A percentile compares a stretch with the other conserved stretches of the same genome.
Conservation (phyloP, 2,797 vertebrate genomes). For the Gymnothorax reevesii region DNA sequence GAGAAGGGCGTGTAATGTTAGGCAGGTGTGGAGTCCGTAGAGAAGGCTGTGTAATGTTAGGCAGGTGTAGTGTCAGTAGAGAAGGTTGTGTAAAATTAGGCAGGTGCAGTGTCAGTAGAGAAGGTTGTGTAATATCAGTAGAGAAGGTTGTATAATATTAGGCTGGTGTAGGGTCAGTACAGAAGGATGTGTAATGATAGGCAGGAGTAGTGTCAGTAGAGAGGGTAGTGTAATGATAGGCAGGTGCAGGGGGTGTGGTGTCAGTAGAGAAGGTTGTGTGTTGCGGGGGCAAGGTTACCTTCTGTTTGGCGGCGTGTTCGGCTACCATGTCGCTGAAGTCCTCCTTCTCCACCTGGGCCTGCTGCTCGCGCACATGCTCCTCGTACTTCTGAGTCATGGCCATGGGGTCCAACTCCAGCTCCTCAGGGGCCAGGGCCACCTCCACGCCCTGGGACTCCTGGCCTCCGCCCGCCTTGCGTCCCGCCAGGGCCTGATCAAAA, state of each 20-base stretch:
- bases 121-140: neutral
- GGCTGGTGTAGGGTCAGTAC: too few relatives aligned
- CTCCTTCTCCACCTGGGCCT: slow-evolving; percentile 94
- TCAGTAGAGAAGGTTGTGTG: neutral
- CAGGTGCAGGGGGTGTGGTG: neutral
- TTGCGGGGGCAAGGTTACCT: slow-evolving; percentile 68
- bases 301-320: slow-evolving; percentile 92
- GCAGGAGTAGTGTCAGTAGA: neutral
- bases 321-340: slow-evolving; percentile 98
- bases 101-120: too few relatives aligned
- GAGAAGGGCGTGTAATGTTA: too few relatives aligned
- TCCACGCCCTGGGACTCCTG: slow-evolving; percentile 88
- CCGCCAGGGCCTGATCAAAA: slow-evolving; percentile 71
- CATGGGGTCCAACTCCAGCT: slow-evolving; percentile 91
- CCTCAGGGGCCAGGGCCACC: slow-evolving; percentile 89
- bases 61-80: too few relatives aligned
- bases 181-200: neutral
- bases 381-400: slow-evolving; percentile 97
- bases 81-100: too few relatives aligned
- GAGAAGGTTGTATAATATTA: too few relatives aligned
- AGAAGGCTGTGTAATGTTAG: too few relatives aligned
- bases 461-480: slow-evolving; percentile 76
- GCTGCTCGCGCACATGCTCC: slow-evolving; percentile 90
- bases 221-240: neutral
- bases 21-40: too few relatives aligned